phyloP scores from a whole-genome alignment of 1,140 invertebrate genomes.

The Lepidurus packardi region DNA sequence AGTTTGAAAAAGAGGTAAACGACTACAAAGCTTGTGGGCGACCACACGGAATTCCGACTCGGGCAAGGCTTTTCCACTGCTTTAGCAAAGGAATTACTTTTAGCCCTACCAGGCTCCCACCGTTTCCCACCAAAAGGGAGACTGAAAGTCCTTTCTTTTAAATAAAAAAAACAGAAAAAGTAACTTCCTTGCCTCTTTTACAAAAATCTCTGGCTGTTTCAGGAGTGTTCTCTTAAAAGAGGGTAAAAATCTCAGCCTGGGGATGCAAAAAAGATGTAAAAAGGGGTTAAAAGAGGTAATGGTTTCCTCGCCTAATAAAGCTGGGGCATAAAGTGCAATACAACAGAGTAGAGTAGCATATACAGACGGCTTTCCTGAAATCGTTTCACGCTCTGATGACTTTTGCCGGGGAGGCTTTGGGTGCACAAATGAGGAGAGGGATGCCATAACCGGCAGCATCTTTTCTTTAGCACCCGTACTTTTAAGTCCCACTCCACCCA shows the following conservation, averaged over 20 bases:
- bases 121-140: too few species aligned
- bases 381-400: conserved; percentile 14
- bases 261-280: neutral
- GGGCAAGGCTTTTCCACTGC: too few species aligned
- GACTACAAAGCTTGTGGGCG: too few species aligned
- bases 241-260: neutral
- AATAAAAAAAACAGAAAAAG: too few species aligned
- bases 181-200: neutral
- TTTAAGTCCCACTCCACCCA: neutral
- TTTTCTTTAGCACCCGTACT: neutral
- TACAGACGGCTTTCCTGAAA: conserved; percentile 15
- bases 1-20: too few species aligned
- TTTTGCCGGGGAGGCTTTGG: neutral
- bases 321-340: conserved; percentile 16
- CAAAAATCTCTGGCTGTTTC: neutral
- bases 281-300: neutral
- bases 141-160: too few species aligned
- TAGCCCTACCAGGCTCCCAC: too few species aligned
- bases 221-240: neutral
- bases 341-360: conserved; percentile 21
- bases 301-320: conserved; percentile 15
- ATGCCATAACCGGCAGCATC: conserved; percentile 5
- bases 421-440: conserved; percentile 1
- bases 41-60: too few species aligned
- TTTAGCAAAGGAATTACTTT: too few species aligned